phyloP scores from a whole-genome alignment of 2,797 vertebrate species.

The Dromococcyx pavoninus region DNA sequence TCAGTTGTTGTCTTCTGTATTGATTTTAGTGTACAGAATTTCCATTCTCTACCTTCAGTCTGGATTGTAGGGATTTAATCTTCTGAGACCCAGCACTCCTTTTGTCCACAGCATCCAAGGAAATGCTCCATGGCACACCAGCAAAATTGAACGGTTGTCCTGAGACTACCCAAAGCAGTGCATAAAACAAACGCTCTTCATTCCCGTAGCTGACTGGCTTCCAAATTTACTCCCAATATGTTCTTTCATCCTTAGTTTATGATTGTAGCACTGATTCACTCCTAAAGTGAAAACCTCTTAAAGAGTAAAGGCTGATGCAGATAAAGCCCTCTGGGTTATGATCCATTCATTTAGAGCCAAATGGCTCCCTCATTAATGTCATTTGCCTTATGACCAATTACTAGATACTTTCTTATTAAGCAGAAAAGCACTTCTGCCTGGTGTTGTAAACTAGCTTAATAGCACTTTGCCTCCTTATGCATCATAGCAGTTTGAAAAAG shows the following conservation, averaged over 20 bases:
- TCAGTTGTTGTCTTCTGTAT: not conserved
- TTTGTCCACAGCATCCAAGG: not conserved
- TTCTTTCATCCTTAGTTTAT: conserved; percentile 17
- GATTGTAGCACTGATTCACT: conserved; percentile 81
- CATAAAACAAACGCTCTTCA: not conserved
- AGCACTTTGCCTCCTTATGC: not conserved
- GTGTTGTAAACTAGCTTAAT: conserved; percentile 31
- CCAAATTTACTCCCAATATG: not conserved
- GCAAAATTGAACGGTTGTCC: not conserved
- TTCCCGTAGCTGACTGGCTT: not conserved
- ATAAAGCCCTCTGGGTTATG: conserved; percentile 55
- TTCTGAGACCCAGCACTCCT: not conserved
- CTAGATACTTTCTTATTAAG: conserved; percentile 60
- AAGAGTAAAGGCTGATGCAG: conserved; percentile 42
- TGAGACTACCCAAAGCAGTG: not conserved
- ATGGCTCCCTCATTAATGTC: conserved; percentile 37
- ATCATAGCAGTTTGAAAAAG: not conserved
- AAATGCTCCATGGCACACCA: not conserved
- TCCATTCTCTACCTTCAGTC: not conserved
- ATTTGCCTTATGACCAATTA: conserved; percentile 58
- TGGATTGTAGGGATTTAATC: not conserved
- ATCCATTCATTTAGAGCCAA: conserved; percentile 48
- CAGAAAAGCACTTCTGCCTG: conserved; percentile 7
- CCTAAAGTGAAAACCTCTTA: conserved; percentile 78
- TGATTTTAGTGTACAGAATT: not conserved